phyloP scores from a whole-genome alignment of 2,113 vertebrate species.

The Cettia cetti region DNA sequence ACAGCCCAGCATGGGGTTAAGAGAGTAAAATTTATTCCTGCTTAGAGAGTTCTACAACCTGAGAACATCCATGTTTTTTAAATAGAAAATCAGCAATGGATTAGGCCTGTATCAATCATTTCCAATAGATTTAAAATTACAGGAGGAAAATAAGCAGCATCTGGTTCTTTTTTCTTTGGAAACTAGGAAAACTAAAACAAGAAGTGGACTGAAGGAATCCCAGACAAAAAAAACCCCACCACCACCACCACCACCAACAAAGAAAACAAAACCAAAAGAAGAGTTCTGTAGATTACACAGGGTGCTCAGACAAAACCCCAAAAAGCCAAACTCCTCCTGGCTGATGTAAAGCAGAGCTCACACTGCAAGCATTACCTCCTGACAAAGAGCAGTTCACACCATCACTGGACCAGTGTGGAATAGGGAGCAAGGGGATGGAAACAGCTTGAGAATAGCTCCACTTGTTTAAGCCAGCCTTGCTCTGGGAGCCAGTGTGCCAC shows the following conservation, averaged over 20 bases:
- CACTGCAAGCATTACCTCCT: neutral
- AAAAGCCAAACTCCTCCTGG: neutral
- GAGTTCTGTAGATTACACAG: neutral
- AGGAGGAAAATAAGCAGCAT: neutral
- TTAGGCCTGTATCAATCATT: neutral
- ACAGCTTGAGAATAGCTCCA: neutral
- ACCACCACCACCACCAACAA: too few species aligned
- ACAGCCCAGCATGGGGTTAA: neutral
- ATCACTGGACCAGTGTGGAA: neutral
- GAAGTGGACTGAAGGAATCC: neutral
- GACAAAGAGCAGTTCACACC: neutral
- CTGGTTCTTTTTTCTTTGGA: neutral
- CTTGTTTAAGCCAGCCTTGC: neutral
- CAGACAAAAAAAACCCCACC: neutral
- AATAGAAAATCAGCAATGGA: neutral
- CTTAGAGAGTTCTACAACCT: neutral
- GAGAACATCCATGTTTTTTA: neutral
- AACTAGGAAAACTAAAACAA: neutral
- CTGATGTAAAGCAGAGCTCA: neutral
- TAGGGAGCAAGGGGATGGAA: neutral
- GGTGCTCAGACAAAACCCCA: neutral
- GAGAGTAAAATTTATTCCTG: neutral
- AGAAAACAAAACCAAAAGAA: too few species aligned
- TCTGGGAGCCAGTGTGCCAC: neutral
- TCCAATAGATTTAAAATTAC: neutral